A percentile compares a stretch with the other conserved stretches of the same genome.
phyloP scores from a whole-genome alignment of 2,797 vertebrate genomes.

The Lithobates sylvaticus region DNA sequence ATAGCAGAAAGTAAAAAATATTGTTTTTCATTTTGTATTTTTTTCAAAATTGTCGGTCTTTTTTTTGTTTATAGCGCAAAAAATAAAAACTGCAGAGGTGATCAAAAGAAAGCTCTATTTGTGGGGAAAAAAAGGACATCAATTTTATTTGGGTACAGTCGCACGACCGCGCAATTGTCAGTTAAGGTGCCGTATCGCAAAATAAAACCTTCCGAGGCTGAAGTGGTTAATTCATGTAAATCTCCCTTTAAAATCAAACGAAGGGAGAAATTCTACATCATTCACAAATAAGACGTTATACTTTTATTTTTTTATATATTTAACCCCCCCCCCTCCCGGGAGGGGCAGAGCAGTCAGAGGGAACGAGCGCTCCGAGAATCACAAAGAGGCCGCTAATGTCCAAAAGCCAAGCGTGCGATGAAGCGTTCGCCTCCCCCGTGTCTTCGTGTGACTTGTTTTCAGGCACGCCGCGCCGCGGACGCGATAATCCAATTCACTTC shows the following conservation, averaged over 20 bases:
- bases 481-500: slow-evolving; percentile 15
- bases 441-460: not conserved
- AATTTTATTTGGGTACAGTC: too few species aligned
- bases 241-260: not conserved
- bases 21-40: too few species aligned
- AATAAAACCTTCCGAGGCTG: too few species aligned
- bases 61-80: too few species aligned
- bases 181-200: too few species aligned
- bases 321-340: not conserved
- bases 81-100: too few species aligned
- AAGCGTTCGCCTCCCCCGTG: not conserved
- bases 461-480: not conserved
- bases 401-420: not conserved
- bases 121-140: too few species aligned
- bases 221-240: not conserved
- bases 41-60: too few species aligned
- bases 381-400: slow-evolving; percentile 10
- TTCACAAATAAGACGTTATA: not conserved
- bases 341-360: not conserved
- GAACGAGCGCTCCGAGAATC: not conserved
- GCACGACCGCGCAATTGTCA: too few species aligned
- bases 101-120: too few species aligned
- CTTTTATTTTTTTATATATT: not conserved
- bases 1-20: too few species aligned
- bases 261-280: not conserved